Conservation (phyloP, 2,113 vertebrate species). For the Lynx canadensis region DNA sequence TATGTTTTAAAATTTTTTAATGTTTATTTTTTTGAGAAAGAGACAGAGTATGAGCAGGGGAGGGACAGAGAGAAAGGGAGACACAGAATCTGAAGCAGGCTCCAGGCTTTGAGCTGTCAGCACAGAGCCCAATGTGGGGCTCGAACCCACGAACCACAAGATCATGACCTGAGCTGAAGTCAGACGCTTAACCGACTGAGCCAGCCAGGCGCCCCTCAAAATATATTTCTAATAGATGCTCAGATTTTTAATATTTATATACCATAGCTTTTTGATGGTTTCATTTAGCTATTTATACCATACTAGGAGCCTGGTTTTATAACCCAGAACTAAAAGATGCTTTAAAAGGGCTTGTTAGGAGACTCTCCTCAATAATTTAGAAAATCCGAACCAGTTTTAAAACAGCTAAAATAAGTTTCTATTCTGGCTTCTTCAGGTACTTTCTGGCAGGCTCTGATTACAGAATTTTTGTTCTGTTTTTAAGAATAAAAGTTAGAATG, state of each 20-base stretch:
- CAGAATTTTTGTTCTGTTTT: conserved; percentile 40
- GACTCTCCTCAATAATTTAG: background rate
- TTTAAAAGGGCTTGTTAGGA: background rate
- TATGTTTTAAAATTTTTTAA: background rate
- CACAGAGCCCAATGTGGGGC: no score
- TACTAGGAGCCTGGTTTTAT: background rate
- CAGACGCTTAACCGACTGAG: no score
- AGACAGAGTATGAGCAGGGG: no score
- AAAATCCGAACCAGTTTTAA: background rate
- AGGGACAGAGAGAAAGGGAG: no score
- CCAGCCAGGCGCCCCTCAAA: background rate
- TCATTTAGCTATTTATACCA: conserved; percentile 8
- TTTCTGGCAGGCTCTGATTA: background rate
- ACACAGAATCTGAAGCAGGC: no score
- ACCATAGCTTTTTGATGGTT: background rate
- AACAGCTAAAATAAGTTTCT: background rate
- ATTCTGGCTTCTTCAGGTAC: background rate
- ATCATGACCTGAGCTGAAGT: no score
- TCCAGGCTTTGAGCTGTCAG: no score
- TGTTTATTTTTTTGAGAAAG: no score
- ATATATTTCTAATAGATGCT: conserved; percentile 1
- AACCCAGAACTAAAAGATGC: conserved; percentile 1
- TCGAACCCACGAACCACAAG: no score
- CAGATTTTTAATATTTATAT: conserved; percentile 23
- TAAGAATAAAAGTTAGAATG: conserved; percentile 59